Percentiles rank a stretch among this genome's conserved stretches.
Conservation (phyloP, 2,797 vertebrate genomes). For the Oreonectes daqikongensis region DNA sequence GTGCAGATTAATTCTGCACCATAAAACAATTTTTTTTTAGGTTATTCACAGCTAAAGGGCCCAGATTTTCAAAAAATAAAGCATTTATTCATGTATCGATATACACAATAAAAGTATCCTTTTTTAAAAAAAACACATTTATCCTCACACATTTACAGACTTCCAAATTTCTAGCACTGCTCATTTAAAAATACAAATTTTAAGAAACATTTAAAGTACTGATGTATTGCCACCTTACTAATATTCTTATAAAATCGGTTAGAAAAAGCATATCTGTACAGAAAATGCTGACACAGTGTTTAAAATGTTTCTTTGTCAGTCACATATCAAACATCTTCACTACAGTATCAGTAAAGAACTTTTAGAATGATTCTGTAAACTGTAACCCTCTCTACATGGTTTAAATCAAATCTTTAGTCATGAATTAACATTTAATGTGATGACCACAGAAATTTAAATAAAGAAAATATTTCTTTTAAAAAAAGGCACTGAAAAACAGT, state of each 20-base stretch:
- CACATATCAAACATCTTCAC: neutral
- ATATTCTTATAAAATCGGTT: neutral
- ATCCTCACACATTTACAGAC: slow-evolving; percentile 43
- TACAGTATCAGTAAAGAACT: neutral
- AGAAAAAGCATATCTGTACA: neutral
- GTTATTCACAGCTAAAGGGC: too few species aligned
- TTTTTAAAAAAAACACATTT: slow-evolving; percentile 47
- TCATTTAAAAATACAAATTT: neutral
- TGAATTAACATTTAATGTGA: slow-evolving; percentile 2
- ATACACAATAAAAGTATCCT: slow-evolving; percentile 59
- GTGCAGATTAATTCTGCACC: too few species aligned
- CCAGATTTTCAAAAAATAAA: slow-evolving; percentile 16
- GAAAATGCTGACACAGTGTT: neutral
- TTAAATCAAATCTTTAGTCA: too few species aligned
- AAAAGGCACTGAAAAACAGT: neutral
- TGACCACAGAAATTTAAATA: neutral
- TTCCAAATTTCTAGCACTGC: neutral
- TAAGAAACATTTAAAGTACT: slow-evolving; percentile 14
- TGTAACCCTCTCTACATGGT: too few species aligned
- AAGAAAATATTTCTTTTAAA: neutral
- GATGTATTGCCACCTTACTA: neutral
- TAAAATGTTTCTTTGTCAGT: neutral
- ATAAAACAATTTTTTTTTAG: too few species aligned
- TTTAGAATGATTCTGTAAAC: too few species aligned
- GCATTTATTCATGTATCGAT: slow-evolving; percentile 69